Percentiles rank a stretch among this genome's conserved stretches.
Conservation (phyloP, 2,888 invertebrate genomes). For the Steromphala cineraria region DNA sequence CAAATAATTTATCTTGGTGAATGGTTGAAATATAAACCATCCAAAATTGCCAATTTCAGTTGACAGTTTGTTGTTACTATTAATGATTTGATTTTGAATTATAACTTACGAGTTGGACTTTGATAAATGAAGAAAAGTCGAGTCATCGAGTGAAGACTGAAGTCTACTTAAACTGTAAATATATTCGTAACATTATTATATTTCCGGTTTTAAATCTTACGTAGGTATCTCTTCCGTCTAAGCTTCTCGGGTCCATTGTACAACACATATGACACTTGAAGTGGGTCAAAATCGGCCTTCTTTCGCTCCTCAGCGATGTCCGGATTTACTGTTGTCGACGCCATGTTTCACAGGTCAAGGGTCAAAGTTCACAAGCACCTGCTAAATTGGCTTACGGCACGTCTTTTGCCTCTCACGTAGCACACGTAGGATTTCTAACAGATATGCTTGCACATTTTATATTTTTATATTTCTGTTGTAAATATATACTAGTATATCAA, state of each 20-base stretch:
- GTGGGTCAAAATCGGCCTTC: constrained; percentile 62
- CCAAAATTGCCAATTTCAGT: no score
- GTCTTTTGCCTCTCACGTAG: not conserved
- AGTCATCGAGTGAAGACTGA: not conserved
- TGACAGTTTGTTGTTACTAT: no score
- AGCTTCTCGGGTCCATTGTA: constrained; percentile 58
- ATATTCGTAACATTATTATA: not conserved
- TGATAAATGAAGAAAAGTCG: no score
- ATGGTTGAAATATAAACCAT: no score
- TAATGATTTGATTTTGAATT: no score
- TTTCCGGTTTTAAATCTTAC: constrained; percentile 42
- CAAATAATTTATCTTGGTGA: no score
- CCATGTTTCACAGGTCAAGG: not conserved
- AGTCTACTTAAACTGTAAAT: not conserved
- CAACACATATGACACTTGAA: constrained; percentile 63
- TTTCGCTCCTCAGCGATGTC: constrained; percentile 63
- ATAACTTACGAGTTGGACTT: no score
- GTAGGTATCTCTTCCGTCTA: constrained; percentile 51
- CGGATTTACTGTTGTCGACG: constrained; percentile 51
- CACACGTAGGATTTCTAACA: no score
- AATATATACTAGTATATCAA: no score
- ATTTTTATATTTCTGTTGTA: no score
- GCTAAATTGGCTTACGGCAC: not conserved
- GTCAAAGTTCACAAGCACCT: not conserved
- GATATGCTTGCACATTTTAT: no score